Percentiles rank a stretch among this genome's conserved stretches.
Conservation (phyloP, 2,888 invertebrate species). For the Spatulosminthurus flaviceps region DNA sequence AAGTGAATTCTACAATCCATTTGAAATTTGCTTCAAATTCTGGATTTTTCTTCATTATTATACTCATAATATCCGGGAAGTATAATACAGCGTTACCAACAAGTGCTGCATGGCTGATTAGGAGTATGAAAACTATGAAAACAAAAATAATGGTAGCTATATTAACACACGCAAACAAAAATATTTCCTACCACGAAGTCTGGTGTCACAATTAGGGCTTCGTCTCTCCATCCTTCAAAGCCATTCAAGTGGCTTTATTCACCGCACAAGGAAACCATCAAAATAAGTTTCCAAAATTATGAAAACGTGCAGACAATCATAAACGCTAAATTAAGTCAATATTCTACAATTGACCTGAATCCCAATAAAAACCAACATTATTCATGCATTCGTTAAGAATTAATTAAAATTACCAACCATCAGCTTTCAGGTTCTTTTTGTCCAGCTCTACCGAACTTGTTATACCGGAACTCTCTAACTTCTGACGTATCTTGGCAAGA, state of each 20-base stretch:
- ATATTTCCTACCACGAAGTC: no score
- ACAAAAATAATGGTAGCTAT: not conserved
- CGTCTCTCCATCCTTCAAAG: no score
- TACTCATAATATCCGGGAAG: constrained; percentile 58
- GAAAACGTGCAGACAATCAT: no score
- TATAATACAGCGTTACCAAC: constrained; percentile 56
- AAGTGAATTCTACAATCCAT: constrained; percentile 56
- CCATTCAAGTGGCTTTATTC: no score
- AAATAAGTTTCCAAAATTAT: no score
- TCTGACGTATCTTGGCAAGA: constrained; percentile 40
- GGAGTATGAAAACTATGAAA: constrained; percentile 55
- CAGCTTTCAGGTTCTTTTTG: constrained; percentile 43
- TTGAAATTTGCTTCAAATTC: constrained; percentile 56
- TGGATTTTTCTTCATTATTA: constrained; percentile 54
- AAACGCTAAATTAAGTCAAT: no score
- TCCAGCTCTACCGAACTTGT: constrained; percentile 14
- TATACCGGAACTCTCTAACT: constrained; percentile 28
- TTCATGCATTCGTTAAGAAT: no score
- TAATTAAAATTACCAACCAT: constrained; percentile 37
- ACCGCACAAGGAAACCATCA: no score
- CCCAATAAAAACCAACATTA: no score
- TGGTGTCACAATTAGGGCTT: no score
- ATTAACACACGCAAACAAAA: no score
- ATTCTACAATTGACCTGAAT: no score
- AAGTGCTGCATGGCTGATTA: constrained; percentile 56